Conservation (phyloP, 2,888 invertebrate genomes). For the Caenorhabditis drosophilae region DNA sequence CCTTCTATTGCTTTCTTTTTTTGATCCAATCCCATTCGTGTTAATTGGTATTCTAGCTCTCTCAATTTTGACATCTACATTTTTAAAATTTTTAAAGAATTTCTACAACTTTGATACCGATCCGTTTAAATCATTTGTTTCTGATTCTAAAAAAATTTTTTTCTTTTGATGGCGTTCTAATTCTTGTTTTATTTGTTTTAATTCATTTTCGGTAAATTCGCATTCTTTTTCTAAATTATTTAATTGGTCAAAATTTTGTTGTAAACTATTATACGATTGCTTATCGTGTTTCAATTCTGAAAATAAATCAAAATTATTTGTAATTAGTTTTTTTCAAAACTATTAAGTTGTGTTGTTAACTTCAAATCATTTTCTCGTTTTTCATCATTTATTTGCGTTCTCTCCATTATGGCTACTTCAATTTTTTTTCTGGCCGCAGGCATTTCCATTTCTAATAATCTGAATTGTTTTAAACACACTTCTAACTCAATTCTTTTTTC, state of each 20-base stretch:
- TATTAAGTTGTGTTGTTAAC: not conserved
- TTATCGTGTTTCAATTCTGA: not conserved
- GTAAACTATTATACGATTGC: not conserved
- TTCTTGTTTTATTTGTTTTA: not conserved
- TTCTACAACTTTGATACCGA: not conserved
- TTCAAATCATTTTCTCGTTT: not conserved
- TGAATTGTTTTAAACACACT: not conserved
- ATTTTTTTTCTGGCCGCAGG: not conserved
- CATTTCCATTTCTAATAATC: not conserved
- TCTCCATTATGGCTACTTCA: not conserved
- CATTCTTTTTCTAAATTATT: not conserved
- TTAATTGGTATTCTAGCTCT: slow-evolving; percentile 46
- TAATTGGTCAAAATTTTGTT: not conserved
- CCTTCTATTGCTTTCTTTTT: slow-evolving; percentile 10
- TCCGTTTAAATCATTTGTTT: not conserved
- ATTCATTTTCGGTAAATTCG: not conserved
- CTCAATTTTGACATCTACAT: slow-evolving; percentile 3
- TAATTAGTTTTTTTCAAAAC: not conserved
- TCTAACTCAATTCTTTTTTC: not conserved
- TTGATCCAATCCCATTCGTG: slow-evolving; percentile 34
- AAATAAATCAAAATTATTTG: not conserved
- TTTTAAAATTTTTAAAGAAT: not conserved
- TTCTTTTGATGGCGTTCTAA: not conserved
- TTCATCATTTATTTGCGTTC: slow-evolving; percentile 4
- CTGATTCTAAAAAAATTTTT: not conserved